These are phyloP conservation scores for Drosophila testacea DNA, from an alignment of 2,888 invertebrate genomes.

Conservation along the genomic window DNA sequence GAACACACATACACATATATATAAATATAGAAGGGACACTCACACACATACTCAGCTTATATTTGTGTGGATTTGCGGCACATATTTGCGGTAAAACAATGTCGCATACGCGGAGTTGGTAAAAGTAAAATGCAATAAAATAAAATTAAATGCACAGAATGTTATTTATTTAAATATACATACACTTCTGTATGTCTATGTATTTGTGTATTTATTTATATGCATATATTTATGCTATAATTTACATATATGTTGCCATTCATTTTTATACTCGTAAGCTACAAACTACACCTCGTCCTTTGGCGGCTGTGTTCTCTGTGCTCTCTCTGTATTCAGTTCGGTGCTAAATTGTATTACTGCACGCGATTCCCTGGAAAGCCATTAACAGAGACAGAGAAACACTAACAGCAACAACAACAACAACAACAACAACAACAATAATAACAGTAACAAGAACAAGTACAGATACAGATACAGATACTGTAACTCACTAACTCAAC, in stretches of 20 bases:
- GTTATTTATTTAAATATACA: constrained; percentile 45
- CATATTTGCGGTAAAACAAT: constrained; percentile 68
- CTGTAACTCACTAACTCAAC: constrained; percentile 56
- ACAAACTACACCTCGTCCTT: constrained; percentile 41
- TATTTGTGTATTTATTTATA: constrained; percentile 23
- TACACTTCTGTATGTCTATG: constrained; percentile 9
- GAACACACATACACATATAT: constrained; percentile 17
- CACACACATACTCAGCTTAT: constrained; percentile 11
- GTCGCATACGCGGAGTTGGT: constrained; percentile 65
- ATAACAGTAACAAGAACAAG: constrained; percentile 34
- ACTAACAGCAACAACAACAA: constrained; percentile 22
- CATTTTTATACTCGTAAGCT: constrained; percentile 44
- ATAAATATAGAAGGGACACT: neutral
- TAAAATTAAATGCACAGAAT: constrained; percentile 69
- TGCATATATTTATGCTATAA: constrained; percentile 45
- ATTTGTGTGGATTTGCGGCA: constrained; percentile 53
- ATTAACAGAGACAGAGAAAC: constrained; percentile 65
- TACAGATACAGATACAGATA: constrained; percentile 28
- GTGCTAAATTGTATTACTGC: constrained; percentile 73
- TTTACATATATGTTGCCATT: constrained; percentile 55
- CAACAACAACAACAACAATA: constrained; percentile 20
- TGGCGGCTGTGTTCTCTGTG: constrained; percentile 32
- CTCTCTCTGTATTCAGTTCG: constrained; percentile 18
- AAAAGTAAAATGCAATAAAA: constrained; percentile 73
- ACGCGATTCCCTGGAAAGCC: constrained; percentile 78